These are phyloP conservation scores for Coenonympha glycerion DNA, from an alignment of 2,888 invertebrate genomes.

Conservation along the genomic window DNA sequence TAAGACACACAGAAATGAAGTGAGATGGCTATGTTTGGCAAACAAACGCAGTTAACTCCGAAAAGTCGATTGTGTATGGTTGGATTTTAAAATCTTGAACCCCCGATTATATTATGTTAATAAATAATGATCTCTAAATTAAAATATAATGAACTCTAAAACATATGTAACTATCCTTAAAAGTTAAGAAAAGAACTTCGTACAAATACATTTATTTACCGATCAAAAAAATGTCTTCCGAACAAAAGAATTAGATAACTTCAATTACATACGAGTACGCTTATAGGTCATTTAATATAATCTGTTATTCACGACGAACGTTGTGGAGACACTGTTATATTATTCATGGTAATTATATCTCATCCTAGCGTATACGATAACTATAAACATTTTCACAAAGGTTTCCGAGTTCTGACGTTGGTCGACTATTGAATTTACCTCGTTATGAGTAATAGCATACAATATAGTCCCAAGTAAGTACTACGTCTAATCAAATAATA, in stretches of 20 bases:
- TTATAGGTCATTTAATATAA: conserved; percentile 10
- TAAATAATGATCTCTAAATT: too few relatives aligned
- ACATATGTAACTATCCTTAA: too few relatives aligned
- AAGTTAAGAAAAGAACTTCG: too few relatives aligned
- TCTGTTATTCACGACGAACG: conserved; percentile 5
- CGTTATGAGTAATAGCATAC: conserved; percentile 1
- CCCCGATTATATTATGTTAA: too few relatives aligned
- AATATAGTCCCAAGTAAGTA: neutral
- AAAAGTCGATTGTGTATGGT: too few relatives aligned
- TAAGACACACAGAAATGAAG: too few relatives aligned
- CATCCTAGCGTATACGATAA: conserved; percentile 10
- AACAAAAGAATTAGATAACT: conserved; percentile 4
- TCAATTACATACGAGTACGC: neutral
- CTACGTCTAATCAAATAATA: neutral
- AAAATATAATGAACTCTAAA: too few relatives aligned
- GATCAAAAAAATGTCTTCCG: neutral
- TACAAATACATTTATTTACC: too few relatives aligned
- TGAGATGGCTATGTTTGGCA: too few relatives aligned
- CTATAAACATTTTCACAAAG: conserved; percentile 18
- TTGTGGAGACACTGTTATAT: conserved; percentile 16
- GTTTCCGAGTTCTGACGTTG: conserved; percentile 2
- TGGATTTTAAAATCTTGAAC: too few relatives aligned
- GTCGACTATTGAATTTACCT: conserved; percentile 7
- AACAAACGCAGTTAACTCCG: too few relatives aligned
- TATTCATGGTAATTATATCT: conserved; percentile 17